Percentiles rank a stretch among this genome's conserved stretches.
Evolutionary conservation across 2,113 vertebrate genomes (phyloP).

Genomic region (Pteronura brasiliensis): DNA sequence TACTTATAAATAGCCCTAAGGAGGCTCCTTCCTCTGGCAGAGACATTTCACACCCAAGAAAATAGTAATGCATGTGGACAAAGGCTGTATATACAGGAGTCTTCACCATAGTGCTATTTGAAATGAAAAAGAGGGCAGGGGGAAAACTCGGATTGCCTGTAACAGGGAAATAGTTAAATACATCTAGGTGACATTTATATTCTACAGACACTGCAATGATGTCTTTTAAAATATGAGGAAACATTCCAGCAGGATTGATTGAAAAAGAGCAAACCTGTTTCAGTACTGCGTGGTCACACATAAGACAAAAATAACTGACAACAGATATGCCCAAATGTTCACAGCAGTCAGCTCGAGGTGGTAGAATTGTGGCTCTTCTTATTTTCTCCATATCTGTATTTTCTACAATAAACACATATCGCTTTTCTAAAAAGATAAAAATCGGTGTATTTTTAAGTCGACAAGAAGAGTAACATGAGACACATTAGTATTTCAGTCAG

Average conservation of each 20-base stretch:
- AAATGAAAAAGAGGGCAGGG: not conserved
- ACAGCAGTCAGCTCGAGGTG: not conserved
- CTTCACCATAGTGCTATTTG: not conserved
- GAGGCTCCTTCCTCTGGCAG: not conserved
- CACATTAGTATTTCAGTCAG: not conserved
- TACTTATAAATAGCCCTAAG: not conserved
- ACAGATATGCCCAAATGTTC: not conserved
- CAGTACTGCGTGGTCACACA: not conserved
- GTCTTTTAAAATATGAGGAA: not conserved
- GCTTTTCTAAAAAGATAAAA: not conserved
- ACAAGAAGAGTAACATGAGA: not conserved
- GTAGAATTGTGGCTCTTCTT: not conserved
- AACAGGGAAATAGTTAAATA: not conserved
- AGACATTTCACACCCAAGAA: not conserved
- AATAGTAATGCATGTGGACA: not conserved
- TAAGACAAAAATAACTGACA: not conserved
- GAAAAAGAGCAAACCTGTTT: not conserved
- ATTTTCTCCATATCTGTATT: not conserved
- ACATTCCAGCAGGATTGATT: not conserved
- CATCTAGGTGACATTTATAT: not conserved
- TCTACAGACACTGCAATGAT: not conserved
- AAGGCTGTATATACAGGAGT: not conserved
- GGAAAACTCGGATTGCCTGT: not conserved
- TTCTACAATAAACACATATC: not conserved
- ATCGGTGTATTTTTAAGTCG: not conserved